Base-by-base conservation (phyloP, 2,797 vertebrate genomes). In the Lepilemur ruficaudatus region DNA sequence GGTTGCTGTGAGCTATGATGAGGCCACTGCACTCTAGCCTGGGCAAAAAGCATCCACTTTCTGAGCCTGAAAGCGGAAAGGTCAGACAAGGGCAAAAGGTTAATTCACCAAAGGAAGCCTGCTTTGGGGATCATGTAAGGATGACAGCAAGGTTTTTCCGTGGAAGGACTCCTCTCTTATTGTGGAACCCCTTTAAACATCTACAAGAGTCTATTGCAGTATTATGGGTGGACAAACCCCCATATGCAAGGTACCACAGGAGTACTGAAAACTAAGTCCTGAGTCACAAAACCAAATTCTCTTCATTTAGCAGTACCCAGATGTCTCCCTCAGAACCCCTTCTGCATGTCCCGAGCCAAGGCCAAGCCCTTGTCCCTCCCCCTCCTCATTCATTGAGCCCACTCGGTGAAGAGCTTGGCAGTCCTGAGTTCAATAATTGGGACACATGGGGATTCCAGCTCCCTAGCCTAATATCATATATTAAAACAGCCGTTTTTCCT, bases 401-500 rank as follows among this genome's bases (percentile, higher is more conserved):
- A 85, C 70, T 92, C 17, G 5, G 65, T n/a, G 80, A 93, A 79
- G 67, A 91, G 52, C 30, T 57, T 75, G 5, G 69, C 93, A 92
- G 46, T 94, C 96, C 96, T 81, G 73, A 69, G 22, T 1, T 97
- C 79, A 94, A 69, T 95, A 95, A 94, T 81, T 98, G 89, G 94
- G 94, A 95, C 50, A 70, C 63, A 43, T 94, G 97, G 6, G 0
- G 50, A 94, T 97, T 98, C 30, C 28, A 94, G 93, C 57, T 89
- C 73, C 89, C 94, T 98, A 94, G 91, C 95, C 96, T 97, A 87
- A 92, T 86, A 96, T 91, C 89, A 80, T 84, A 76, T 79, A 96
- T 90, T 97, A 97, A 97, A 97, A 85, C 72, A 93, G 38, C 73
- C 89, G 91, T 96, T 82, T 92, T 78, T 86, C 72, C 91, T 93